phyloP scores from a whole-genome alignment of 2,888 invertebrate species.

The Ormyrus pomaceus region DNA sequence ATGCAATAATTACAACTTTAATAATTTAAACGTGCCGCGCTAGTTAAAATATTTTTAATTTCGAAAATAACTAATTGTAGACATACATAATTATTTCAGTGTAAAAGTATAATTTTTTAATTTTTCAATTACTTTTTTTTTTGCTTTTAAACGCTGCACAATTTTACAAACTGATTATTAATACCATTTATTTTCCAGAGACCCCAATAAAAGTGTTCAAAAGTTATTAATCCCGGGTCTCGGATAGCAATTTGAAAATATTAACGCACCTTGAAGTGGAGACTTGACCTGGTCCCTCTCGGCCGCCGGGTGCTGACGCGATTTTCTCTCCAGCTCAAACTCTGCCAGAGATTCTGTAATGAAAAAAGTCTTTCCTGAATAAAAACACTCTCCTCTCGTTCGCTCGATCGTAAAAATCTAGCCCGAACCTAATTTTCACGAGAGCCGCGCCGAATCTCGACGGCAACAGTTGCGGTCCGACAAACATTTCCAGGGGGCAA shows the following conservation, averaged over 20 bases:
- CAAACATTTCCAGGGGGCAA: too few species aligned
- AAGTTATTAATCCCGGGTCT: not conserved
- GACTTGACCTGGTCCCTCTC: slow-evolving; percentile 90
- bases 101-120: too few species aligned
- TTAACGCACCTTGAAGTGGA: slow-evolving; percentile 83
- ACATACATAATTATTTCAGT: not conserved
- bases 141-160: too few species aligned
- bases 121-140: too few species aligned
- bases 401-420: slow-evolving; percentile 14
- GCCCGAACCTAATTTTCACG: not conserved
- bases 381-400: not conserved
- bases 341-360: slow-evolving; percentile 89
- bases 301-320: slow-evolving; percentile 85
- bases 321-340: slow-evolving; percentile 91
- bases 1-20: too few species aligned
- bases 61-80: not conserved
- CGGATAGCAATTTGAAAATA: slow-evolving; percentile 28
- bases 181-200: not conserved
- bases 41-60: too few species aligned
- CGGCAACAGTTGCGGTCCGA: too few species aligned
- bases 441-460: not conserved
- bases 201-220: slow-evolving; percentile 1
- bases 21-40: too few species aligned
- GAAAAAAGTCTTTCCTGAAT: slow-evolving; percentile 65
- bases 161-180: too few species aligned